These are phyloP conservation scores for Meloidogyne chitwoodi DNA, from an alignment of 1,140 invertebrate species.

Conservation along the genomic window DNA sequence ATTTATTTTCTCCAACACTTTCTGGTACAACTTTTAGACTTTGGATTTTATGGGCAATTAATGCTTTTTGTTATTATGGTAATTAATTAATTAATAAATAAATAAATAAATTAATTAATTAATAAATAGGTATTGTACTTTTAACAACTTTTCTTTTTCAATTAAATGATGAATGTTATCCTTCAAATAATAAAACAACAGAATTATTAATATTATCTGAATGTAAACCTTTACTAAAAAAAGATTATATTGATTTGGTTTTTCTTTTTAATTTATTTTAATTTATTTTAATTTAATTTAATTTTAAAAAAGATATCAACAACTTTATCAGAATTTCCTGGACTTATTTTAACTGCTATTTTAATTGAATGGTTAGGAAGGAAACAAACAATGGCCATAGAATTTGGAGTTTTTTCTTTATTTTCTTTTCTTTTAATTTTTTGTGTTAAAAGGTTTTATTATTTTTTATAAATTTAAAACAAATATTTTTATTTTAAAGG, in stretches of 20 bases:
- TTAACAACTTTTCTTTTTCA: constrained; percentile 91
- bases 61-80: constrained; percentile 92
- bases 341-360: constrained; percentile 74
- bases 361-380: constrained; percentile 83
- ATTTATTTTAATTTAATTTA: neutral
- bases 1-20: constrained; percentile 64
- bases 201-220: constrained; percentile 63
- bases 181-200: constrained; percentile 62
- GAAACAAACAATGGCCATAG: constrained; percentile 87
- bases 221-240: constrained; percentile 72
- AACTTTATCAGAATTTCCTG: constrained; percentile 88
- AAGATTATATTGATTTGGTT: constrained; percentile 80
- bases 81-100: neutral
- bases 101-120: neutral
- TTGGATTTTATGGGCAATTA: constrained; percentile 90
- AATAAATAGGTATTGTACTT: constrained; percentile 68
- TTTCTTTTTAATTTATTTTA: neutral
- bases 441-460: constrained; percentile 71
- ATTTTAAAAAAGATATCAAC: constrained; percentile 71
- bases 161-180: constrained; percentile 63
- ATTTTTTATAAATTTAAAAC: neutral
- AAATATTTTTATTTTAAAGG: constrained; percentile 62
- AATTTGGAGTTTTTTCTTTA: constrained; percentile 79
- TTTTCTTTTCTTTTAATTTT: constrained; percentile 77
- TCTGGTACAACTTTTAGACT: constrained; percentile 69